Percentiles rank a stretch among this genome's conserved stretches.
Conservation (phyloP, 2,888 invertebrate genomes). For the Rosalia funebris region DNA sequence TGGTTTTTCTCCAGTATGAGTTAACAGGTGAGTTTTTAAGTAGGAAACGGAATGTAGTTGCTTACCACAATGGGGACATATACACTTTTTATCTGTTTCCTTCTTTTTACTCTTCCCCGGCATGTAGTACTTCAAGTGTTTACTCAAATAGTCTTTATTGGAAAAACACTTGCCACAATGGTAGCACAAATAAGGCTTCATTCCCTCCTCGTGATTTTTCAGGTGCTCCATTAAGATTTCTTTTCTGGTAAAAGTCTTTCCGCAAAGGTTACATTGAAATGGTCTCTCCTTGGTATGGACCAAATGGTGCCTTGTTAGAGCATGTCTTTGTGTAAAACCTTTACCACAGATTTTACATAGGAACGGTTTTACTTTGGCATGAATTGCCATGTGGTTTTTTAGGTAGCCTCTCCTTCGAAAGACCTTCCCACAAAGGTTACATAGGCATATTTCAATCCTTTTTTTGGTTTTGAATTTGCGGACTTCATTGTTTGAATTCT, state of each 20-base stretch:
- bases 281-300: conserved; percentile 40
- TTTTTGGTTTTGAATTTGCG: conserved; percentile 19
- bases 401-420: conserved; percentile 36
- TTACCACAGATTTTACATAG: conserved; percentile 35
- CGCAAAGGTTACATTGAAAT: conserved; percentile 38
- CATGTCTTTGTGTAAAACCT: conserved; percentile 38
- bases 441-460: conserved; percentile 36
- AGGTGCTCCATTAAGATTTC: conserved; percentile 39
- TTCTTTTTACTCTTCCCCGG: conserved; percentile 29
- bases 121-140: conserved; percentile 37
- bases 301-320: conserved; percentile 35
- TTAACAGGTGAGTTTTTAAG: conserved; percentile 34
- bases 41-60: conserved; percentile 36
- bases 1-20: conserved; percentile 37
- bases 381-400: conserved; percentile 41
- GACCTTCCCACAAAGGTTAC: conserved; percentile 38
- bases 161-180: conserved; percentile 37
- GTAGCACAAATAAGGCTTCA: conserved; percentile 33
- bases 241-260: conserved; percentile 38
- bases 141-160: conserved; percentile 36
- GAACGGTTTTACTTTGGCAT: conserved; percentile 37
- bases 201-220: conserved; percentile 36
- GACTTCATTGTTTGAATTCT: conserved; percentile 10
- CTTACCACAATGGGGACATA: conserved; percentile 38
- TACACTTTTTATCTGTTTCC: conserved; percentile 30